Conservation (phyloP, 2,113 vertebrate genomes). For the Colinus virginianus region DNA sequence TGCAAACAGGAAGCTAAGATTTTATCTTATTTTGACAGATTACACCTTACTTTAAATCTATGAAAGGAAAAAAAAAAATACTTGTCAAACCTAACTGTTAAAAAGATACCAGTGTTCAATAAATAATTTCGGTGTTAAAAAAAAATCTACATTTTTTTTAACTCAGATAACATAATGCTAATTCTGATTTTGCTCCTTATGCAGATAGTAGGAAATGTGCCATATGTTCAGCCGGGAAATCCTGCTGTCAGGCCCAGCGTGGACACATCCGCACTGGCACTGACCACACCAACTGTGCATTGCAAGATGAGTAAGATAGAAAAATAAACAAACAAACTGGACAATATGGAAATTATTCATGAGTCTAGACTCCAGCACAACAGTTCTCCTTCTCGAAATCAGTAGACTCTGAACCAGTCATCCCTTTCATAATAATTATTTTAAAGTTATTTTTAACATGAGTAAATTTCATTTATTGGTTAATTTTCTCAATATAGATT, state of each 20-base stretch:
- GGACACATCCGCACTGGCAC: constrained; percentile 5
- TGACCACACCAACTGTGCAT: background rate
- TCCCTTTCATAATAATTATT: background rate
- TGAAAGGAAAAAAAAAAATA: background rate
- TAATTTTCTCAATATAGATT: background rate
- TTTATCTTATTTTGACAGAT: background rate
- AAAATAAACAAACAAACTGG: background rate
- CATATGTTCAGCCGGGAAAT: constrained; percentile 41
- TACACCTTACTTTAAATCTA: background rate
- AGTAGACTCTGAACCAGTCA: background rate
- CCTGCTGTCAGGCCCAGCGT: constrained; percentile 12
- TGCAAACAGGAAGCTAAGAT: background rate
- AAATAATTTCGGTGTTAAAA: background rate
- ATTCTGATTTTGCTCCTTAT: background rate
- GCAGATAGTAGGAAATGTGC: background rate
- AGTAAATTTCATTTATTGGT: background rate
- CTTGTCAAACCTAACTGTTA: background rate
- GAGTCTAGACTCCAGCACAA: background rate
- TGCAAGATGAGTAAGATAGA: background rate
- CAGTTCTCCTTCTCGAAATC: background rate
- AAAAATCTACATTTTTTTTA: background rate
- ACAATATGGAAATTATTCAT: background rate
- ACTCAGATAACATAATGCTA: background rate
- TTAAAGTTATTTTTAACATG: background rate
- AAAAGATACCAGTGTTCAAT: background rate